Base-by-base conservation (phyloP, 92 coral and sea anemone genomes). In the Porites lobata region DNA sequence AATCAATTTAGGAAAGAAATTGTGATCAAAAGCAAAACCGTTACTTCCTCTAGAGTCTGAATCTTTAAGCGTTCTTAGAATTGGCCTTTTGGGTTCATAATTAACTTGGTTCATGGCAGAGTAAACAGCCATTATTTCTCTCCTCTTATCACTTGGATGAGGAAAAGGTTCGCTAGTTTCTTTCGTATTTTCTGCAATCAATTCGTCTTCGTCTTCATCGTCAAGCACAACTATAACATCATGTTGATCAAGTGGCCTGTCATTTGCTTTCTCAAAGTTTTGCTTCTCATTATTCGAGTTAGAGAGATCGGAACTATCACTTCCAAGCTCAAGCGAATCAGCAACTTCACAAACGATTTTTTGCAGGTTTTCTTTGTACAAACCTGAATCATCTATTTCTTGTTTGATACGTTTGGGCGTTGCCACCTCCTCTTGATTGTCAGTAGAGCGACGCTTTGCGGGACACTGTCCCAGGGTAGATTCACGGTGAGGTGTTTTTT, bases 11-110 rank as follows among this genome's bases (percentile, higher is more conserved):
- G 94, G 94, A 26, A 88, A 85, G 70, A 57, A 71, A 66, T 75
- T 67, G 57, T 92, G 94, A 65, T 92, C 94, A 63, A 88, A 77
- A 10, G 94, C 94, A n/a, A 87, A 87, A n/a, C 94, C 94, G 8
- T 88, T 86, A 29, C 52, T 58, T 17, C 56, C 19, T 57, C 20
- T 66, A 7, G 86, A 56, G 15, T 57, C 56, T 9, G 13, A 69
- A 20, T 58, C 58, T 19, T 57, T 58, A 17, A 82, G n/a, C 32
- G 65, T 69, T 58, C 86, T 56, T 58, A 69, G 68, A 29, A 69
- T 43, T 43, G 86, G 86, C 59, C 43, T 38, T n/a, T 53, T 32
- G 58, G 78, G 52, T 21, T 57, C 69, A 70, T 15, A 18, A 2
- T n/a, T 21, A 11, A 14, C 59, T 80, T 65, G 75, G 14, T 80